Conservation (phyloP, 2,797 vertebrate genomes). For the Crocodylus rhombifer region DNA sequence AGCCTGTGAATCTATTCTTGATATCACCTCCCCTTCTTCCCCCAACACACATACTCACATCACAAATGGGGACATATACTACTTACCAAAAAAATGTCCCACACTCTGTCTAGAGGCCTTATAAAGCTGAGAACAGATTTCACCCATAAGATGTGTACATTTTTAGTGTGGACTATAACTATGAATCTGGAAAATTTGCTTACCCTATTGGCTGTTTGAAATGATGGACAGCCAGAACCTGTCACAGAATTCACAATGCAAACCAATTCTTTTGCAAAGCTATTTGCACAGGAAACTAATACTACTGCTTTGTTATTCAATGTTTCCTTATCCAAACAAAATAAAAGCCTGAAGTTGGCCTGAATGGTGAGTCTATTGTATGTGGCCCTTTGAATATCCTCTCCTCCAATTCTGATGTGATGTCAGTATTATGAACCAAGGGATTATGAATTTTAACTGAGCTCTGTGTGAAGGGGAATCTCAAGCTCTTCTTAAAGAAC, state of each 20-base stretch:
- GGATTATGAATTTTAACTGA: neutral
- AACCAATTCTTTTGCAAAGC: neutral
- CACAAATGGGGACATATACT: neutral
- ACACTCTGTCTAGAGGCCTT: neutral
- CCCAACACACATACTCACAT: too few species aligned
- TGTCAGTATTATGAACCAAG: neutral
- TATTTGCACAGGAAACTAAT: neutral
- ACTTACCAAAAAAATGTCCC: too few species aligned
- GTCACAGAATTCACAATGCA: neutral
- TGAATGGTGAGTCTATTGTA: neutral
- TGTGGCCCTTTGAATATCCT: neutral
- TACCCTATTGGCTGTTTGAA: neutral
- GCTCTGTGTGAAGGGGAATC: neutral
- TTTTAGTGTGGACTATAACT: neutral
- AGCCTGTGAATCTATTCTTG: too few species aligned
- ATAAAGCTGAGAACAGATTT: neutral
- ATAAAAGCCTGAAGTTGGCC: neutral
- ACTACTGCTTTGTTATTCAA: neutral
- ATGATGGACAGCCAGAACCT: neutral
- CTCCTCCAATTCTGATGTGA: neutral
- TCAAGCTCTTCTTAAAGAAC: neutral
- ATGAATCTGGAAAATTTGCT: neutral
- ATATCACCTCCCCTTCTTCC: too few species aligned
- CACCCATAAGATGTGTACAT: neutral
- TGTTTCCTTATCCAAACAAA: neutral